Evolutionary conservation across 2,888 invertebrate species (phyloP), one percentile per base, ranked within the genome.

Genomic region (Cephonodes hylas): DNA sequence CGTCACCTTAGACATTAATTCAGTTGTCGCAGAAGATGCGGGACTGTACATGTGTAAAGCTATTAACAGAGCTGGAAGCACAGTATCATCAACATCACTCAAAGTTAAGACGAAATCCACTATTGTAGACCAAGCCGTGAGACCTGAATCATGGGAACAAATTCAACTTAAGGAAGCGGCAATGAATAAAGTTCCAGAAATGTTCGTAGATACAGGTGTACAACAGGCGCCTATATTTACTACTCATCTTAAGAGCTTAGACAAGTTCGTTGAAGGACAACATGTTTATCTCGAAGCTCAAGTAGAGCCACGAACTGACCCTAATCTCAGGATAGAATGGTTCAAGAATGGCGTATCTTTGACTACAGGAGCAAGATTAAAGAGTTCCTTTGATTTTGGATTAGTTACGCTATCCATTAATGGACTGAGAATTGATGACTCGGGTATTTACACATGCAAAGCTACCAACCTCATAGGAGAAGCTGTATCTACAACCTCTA

Each of bases 331-430:
- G 64, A 95, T 97, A 62, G 98, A 98, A 85, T 98, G 98, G 98
- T 98, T 96, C 86, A 97, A 97, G 81, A 98, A 98, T 81, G 97
- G 97, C n/a, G 89, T 96, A 53, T 94, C 96, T 0, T 92, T 98
- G 18, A 96, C 96, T 64, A 97, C 97, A 64, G 97, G 97, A 70
- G 96, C 98, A 38, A 95, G 99, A 72, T 94, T 99, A 66, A 96
- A 97, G 80, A 98, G 98, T 73, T 97, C 98, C 25, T 98, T 99
- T 80, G 99, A 99, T 84, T 99, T 99, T 87, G 99, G 99, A 57
- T 94, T 98, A 65, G 99, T 99, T 0, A 97, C 98, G 0, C 88
- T 99, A 27, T 97, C 98, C 15, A 96, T 99, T 65, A 97, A 97
- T 79, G 96, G 97, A 2, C 80, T 98, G 46, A 94, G 98, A 73